Evolutionary conservation across 2,797 vertebrate genomes (phyloP).

Genomic region (Enteromius mattozi): DNA sequence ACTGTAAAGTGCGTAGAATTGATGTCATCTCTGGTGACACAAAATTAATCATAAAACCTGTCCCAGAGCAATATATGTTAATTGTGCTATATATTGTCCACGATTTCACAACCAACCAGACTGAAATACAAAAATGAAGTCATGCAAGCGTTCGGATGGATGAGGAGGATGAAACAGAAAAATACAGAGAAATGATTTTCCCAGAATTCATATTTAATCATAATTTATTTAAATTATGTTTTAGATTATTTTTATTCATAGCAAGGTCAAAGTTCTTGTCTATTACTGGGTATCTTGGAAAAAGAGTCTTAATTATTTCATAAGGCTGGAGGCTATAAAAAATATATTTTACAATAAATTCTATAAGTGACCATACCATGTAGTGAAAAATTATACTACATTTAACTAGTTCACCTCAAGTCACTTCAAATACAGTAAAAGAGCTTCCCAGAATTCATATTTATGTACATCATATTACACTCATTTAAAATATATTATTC

Average conservation of each 20-base stretch:
- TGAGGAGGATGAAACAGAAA: not conserved
- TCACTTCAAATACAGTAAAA: not conserved
- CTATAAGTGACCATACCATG: not conserved
- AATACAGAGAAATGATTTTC: not conserved
- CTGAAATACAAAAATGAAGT: not conserved
- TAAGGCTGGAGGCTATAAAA: not conserved
- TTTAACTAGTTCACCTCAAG: not conserved
- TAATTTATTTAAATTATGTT: not conserved
- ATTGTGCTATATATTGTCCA: constrained; percentile 12
- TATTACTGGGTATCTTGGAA: not conserved
- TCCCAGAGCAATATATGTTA: constrained; percentile 30
- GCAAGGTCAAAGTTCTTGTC: not conserved
- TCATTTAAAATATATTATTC: not conserved
- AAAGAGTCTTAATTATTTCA: constrained; percentile 4
- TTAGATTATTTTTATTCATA: not conserved
- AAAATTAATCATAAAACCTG: constrained; percentile 23
- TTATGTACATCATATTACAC: not conserved
- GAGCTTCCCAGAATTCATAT: not conserved
- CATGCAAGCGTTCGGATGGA: not conserved
- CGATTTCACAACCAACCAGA: not conserved
- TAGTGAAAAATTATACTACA: not conserved
- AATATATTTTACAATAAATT: not conserved
- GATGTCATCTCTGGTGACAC: constrained; percentile 29
- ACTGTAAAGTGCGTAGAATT: constrained; percentile 27
- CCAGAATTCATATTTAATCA: not conserved